phyloP scores from a whole-genome alignment of 2,888 invertebrate genomes.

The Allophyes oxyacanthae region DNA sequence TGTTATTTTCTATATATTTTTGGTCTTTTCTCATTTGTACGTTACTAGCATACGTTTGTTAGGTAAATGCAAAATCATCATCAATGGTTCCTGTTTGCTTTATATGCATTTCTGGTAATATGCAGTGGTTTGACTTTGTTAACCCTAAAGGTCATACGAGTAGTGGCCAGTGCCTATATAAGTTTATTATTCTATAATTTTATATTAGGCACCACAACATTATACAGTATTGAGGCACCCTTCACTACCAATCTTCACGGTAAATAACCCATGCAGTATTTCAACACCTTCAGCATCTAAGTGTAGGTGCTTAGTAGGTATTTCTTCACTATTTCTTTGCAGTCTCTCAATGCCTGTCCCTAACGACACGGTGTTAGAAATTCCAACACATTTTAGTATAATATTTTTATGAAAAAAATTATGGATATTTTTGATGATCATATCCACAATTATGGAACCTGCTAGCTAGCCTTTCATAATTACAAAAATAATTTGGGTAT shows the following conservation, averaged over 20 bases:
- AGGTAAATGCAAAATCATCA: too few species aligned
- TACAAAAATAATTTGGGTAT: too few species aligned
- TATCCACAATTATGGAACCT: too few species aligned
- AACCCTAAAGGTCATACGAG: constrained; percentile 12
- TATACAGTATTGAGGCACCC: constrained; percentile 32
- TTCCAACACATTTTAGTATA: too few species aligned
- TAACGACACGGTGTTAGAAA: too few species aligned
- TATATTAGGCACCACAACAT: constrained; percentile 40
- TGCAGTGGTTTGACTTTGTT: not conserved
- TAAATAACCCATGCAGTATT: constrained; percentile 41
- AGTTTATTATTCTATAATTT: constrained; percentile 28
- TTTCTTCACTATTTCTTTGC: constrained; percentile 1
- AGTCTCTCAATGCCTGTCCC: not conserved
- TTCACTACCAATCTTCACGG: constrained; percentile 38
- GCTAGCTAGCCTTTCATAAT: too few species aligned
- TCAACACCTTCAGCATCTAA: constrained; percentile 17
- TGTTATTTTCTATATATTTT: too few species aligned
- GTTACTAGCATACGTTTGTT: too few species aligned
- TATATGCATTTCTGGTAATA: constrained; percentile 1
- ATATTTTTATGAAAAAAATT: too few species aligned
- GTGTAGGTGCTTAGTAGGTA: not conserved
- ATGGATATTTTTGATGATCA: too few species aligned
- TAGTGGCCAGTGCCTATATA: too few species aligned
- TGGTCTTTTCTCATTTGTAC: too few species aligned
- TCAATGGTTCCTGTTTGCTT: not conserved